Conservation (phyloP, 2,888 invertebrate genomes). For the Altica lythri region DNA sequence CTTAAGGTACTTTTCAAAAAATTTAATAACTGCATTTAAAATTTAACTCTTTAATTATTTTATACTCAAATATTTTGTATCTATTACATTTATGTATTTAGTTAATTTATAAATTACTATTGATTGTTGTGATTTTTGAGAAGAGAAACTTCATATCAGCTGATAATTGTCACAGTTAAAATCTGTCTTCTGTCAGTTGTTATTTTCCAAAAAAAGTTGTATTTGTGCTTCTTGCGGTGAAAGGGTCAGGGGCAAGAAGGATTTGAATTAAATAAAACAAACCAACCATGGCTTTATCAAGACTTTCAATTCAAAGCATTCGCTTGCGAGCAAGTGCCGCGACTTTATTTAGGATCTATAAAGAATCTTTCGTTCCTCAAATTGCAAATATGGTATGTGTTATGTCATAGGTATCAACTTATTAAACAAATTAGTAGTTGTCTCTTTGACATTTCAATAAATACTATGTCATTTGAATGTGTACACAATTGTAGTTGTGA, state of each 20-base stretch:
- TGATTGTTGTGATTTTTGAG: too few relatives aligned
- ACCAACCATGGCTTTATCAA: constrained; percentile 46
- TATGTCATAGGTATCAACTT: constrained; percentile 46
- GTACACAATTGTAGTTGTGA: not conserved
- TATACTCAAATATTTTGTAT: too few relatives aligned
- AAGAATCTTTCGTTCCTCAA: constrained; percentile 34
- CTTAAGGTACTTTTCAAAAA: too few relatives aligned
- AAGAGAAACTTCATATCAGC: too few relatives aligned
- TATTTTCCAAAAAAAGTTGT: not conserved
- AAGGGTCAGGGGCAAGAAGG: constrained; percentile 30
- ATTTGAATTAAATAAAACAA: constrained; percentile 12
- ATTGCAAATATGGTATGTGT: constrained; percentile 49
- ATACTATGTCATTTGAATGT: not conserved
- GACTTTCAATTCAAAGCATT: constrained; percentile 41
- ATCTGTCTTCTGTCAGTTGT: not conserved
- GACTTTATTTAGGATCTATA: constrained; percentile 36
- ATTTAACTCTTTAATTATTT: too few relatives aligned
- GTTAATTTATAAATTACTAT: too few relatives aligned
- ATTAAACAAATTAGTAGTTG: constrained; percentile 1
- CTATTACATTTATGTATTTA: too few relatives aligned
- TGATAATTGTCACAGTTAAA: constrained; percentile 1
- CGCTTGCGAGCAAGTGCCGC: constrained; percentile 38
- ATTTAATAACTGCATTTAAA: too few relatives aligned
- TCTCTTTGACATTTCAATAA: not conserved
- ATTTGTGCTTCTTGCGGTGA: not conserved